A percentile compares a stretch with the other conserved stretches of the same genome.
These are phyloP conservation scores for Lochmaea crataegi DNA, from an alignment of 2,888 invertebrate species.

Conservation along the genomic window DNA sequence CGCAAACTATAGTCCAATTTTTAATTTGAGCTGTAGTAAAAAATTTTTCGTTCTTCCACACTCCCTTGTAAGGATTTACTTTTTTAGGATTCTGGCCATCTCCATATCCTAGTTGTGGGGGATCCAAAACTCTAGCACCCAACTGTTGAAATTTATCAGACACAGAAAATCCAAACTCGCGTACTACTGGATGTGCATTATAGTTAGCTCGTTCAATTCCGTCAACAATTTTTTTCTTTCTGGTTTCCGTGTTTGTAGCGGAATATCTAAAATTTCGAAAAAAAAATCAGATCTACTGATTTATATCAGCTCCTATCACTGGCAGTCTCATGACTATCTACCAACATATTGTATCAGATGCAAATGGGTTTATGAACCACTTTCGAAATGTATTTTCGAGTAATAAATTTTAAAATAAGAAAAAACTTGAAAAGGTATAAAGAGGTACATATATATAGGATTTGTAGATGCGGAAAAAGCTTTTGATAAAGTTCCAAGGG, in stretches of 20 bases:
- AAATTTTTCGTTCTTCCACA: slow-evolving; percentile 64
- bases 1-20: slow-evolving; percentile 67
- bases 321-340: too few relatives aligned
- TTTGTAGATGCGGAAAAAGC: too few relatives aligned
- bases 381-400: too few relatives aligned
- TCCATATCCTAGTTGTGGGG: slow-evolving; percentile 81
- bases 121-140: slow-evolving; percentile 79
- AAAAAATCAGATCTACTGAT: too few relatives aligned
- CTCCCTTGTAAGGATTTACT: slow-evolving; percentile 62
- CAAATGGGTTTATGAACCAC: too few relatives aligned
- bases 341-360: too few relatives aligned
- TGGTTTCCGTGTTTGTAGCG: slow-evolving; percentile 81
- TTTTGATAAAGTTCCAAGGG: too few relatives aligned
- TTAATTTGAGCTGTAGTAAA: slow-evolving; percentile 57
- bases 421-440: too few relatives aligned
- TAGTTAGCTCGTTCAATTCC: slow-evolving; percentile 50
- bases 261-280: slow-evolving; percentile 67
- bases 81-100: slow-evolving; percentile 14
- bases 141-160: slow-evolving; percentile 79
- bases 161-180: slow-evolving; percentile 86
- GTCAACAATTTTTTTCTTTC: slow-evolving; percentile 83
- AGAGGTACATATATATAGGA: too few relatives aligned
- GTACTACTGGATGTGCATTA: slow-evolving; percentile 69
- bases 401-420: too few relatives aligned
- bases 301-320: too few relatives aligned